These are phyloP conservation scores for Arizona elegans DNA, from an alignment of 2,113 vertebrate genomes.

Conservation along the genomic window DNA sequence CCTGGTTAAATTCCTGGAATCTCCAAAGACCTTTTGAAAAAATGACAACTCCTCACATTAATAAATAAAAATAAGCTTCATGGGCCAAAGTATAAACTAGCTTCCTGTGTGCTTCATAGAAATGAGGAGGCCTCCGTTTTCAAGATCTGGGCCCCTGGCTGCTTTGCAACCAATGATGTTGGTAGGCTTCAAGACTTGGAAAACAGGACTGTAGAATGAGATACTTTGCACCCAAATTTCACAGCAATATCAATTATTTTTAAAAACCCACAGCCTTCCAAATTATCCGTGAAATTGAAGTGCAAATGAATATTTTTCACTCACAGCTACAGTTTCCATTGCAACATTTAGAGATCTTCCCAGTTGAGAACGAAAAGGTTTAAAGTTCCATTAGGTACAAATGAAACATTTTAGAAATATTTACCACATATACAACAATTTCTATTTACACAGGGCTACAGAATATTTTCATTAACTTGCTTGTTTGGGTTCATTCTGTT, in stretches of 20 bases:
- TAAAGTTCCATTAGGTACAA: rapidly evolving
- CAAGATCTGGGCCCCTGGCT: background rate
- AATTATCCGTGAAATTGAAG: conserved; percentile 5
- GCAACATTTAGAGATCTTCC: background rate
- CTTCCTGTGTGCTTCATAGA: background rate
- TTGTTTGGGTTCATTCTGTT: background rate
- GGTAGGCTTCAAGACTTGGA: background rate
- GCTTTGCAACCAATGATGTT: background rate
- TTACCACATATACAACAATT: background rate
- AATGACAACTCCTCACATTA: background rate
- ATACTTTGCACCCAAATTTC: background rate
- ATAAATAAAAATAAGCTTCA: background rate
- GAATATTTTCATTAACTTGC: background rate
- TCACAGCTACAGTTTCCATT: background rate
- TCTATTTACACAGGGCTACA: background rate
- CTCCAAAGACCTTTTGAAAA: background rate
- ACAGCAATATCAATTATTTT: background rate
- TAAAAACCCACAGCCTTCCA: background rate
- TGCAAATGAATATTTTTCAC: conserved; percentile 10
- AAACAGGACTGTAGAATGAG: background rate
- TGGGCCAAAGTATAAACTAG: background rate
- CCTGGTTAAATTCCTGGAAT: background rate
- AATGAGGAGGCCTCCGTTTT: background rate
- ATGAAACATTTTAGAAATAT: background rate
- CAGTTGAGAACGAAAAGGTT: background rate